A percentile compares a stretch with the other conserved stretches of the same genome.
Conservation (phyloP, 2,888 invertebrate genomes). For the Chalcosyrphus nemorum region DNA sequence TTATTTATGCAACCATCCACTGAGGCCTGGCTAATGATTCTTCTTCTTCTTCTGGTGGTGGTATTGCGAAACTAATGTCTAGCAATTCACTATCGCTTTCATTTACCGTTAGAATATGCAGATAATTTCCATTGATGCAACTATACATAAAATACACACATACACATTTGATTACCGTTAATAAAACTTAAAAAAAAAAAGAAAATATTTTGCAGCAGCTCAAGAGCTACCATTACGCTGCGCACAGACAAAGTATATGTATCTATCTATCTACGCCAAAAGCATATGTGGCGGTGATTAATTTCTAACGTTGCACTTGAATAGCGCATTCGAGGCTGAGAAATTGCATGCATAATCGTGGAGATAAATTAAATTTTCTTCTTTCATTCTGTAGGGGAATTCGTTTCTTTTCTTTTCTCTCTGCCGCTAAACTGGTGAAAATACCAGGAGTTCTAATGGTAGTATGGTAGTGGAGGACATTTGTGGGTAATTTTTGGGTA, state of each 20-base stretch:
- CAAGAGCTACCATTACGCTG: conserved; percentile 7
- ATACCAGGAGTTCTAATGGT: background rate
- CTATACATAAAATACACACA: background rate
- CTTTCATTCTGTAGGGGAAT: conserved; percentile 13
- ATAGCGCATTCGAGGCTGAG: conserved; percentile 50
- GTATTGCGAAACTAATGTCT: conserved; percentile 69
- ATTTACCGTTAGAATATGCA: conserved; percentile 69
- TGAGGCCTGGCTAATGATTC: conserved; percentile 34
- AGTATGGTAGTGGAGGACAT: background rate
- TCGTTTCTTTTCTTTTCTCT: background rate
- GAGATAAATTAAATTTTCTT: conserved; percentile 60
- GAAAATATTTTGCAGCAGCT: conserved; percentile 38
- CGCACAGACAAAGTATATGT: conserved; percentile 40
- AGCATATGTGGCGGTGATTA: conserved; percentile 65
- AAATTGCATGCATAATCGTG: conserved; percentile 59
- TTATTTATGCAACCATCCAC: conserved; percentile 42
- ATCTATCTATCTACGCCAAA: conserved; percentile 45
- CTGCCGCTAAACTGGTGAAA: background rate
- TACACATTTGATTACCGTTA: conserved; percentile 62
- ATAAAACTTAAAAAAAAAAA: conserved; percentile 25
- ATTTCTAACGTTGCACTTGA: conserved; percentile 67
- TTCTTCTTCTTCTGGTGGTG: conserved; percentile 7
- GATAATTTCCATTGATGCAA: conserved; percentile 71
- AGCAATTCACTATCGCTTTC: conserved; percentile 72
- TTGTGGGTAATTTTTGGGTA: background rate